These are phyloP conservation scores for Orchestia grillus DNA, from an alignment of 1,140 invertebrate genomes.

Conservation along the genomic window DNA sequence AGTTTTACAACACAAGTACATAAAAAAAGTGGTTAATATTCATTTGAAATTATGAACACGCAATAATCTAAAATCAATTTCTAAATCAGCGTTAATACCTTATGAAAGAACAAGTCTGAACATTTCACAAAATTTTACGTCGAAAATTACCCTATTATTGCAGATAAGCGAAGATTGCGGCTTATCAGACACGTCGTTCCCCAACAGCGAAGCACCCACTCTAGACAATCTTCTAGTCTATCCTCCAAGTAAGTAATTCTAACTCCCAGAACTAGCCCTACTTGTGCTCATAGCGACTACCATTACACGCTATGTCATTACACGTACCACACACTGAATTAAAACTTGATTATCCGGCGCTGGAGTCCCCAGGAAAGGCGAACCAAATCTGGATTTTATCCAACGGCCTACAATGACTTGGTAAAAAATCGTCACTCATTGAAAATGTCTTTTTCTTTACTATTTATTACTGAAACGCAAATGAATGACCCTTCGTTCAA, in stretches of 20 bases:
- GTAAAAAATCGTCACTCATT: neutral
- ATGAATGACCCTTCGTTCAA: neutral
- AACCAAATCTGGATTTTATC: neutral
- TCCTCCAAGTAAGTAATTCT: neutral
- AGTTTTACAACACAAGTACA: neutral
- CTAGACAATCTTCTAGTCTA: neutral
- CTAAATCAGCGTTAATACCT: neutral
- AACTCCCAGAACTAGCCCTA: neutral
- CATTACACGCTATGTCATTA: neutral
- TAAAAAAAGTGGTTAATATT: neutral
- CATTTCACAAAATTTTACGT: neutral
- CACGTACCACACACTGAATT: neutral
- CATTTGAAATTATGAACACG: neutral
- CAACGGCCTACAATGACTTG: neutral
- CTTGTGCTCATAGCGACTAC: neutral
- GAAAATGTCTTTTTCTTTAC: neutral
- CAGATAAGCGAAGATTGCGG: neutral
- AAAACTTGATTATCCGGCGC: neutral
- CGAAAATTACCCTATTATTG: neutral
- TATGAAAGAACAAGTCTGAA: neutral
- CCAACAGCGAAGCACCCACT: neutral
- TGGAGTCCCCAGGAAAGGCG: neutral
- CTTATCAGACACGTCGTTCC: neutral
- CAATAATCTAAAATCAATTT: neutral
- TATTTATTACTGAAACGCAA: too few relatives aligned